Evolutionary conservation across 2,888 invertebrate genomes (phyloP).

Genomic region (Acleris literana): DNA sequence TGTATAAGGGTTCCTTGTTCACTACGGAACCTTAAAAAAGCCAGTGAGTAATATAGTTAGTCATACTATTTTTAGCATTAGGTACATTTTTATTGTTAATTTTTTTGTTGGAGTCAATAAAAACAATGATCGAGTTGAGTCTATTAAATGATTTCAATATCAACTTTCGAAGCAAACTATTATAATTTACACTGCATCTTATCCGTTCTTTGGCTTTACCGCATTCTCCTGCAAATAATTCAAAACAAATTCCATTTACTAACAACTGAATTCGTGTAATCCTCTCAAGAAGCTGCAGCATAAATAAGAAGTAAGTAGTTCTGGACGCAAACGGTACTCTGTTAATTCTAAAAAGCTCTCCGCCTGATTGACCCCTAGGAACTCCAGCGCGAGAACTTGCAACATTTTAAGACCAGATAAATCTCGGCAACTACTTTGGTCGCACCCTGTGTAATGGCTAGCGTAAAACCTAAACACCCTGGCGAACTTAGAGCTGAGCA

Average conservation of each 20-base stretch:
- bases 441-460: constrained; percentile 35
- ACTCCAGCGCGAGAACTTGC: constrained; percentile 22
- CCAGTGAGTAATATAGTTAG: no score
- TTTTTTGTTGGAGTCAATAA: no score
- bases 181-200: no score
- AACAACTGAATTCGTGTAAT: constrained; percentile 51
- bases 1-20: no score
- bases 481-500: constrained; percentile 28
- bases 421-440: constrained; percentile 28
- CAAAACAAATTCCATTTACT: constrained; percentile 40
- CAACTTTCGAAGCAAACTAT: no score
- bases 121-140: no score
- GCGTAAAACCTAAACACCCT: constrained; percentile 36
- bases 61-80: no score
- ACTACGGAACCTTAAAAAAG: no score
- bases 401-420: constrained; percentile 37
- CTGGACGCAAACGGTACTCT: constrained; percentile 58
- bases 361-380: constrained; percentile 56
- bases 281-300: constrained; percentile 54
- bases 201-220: no score
- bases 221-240: not conserved
- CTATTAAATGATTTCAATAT: no score
- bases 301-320: constrained; percentile 62
- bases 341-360: constrained; percentile 72
- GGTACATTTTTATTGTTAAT: no score